Conservation (phyloP, 2,888 invertebrate species). For the Tuta absoluta region DNA sequence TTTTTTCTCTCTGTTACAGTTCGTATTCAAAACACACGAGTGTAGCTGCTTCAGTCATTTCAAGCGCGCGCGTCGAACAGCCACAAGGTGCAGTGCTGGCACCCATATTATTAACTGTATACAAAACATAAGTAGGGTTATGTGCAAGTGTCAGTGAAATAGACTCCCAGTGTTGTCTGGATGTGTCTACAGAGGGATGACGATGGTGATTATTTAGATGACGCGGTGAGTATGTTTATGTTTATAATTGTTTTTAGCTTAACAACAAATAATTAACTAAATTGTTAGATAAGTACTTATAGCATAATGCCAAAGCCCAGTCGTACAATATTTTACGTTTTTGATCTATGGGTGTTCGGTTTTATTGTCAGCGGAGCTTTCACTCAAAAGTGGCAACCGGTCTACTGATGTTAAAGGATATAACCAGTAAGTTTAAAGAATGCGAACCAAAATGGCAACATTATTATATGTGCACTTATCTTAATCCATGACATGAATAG, state of each 20-base stretch:
- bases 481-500: too few species aligned
- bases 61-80: constrained; percentile 59
- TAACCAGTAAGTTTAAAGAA: too few species aligned
- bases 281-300: not conserved
- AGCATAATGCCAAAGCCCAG: too few species aligned
- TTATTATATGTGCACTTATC: too few species aligned
- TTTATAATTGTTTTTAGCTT: not conserved
- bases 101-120: constrained; percentile 42
- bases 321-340: not conserved
- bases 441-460: too few species aligned
- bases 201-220: constrained; percentile 65
- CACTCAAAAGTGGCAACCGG: too few species aligned
- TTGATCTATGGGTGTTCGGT: too few species aligned
- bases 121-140: constrained; percentile 33
- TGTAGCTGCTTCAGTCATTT: constrained; percentile 61
- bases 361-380: too few species aligned
- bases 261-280: not conserved
- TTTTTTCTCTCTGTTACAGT: constrained; percentile 78
- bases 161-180: constrained; percentile 48
- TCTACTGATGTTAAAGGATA: too few species aligned
- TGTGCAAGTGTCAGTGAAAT: constrained; percentile 43
- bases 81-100: constrained; percentile 59
- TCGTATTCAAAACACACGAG: constrained; percentile 76
- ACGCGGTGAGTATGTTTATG: constrained; percentile 60
- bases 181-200: constrained; percentile 78